These are phyloP conservation scores for Ostrea denselamellosa DNA, from an alignment of 1,140 invertebrate species.

Conservation along the genomic window DNA sequence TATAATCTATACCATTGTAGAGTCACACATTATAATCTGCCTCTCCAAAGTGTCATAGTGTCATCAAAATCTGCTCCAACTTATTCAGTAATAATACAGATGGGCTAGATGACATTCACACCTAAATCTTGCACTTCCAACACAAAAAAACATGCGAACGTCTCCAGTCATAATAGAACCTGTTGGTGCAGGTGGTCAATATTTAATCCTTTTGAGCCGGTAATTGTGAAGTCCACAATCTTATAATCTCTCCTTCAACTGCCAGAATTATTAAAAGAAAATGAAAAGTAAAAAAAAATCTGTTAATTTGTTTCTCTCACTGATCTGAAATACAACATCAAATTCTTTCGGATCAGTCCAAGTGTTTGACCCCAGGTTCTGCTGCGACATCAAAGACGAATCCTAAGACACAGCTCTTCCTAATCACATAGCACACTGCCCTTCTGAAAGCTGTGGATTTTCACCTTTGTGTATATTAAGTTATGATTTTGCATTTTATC, in stretches of 20 bases:
- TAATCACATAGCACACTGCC: not conserved
- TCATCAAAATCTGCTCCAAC: not conserved
- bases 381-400: not conserved
- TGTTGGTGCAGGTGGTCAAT: not conserved
- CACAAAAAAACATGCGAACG: not conserved
- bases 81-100: not conserved
- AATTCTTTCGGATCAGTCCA: not conserved
- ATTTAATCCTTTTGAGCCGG: not conserved
- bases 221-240: not conserved
- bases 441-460: conserved; percentile 3
- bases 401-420: not conserved
- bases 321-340: not conserved
- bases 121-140: not conserved
- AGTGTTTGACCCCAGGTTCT: not conserved
- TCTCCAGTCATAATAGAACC: conserved; percentile 15
- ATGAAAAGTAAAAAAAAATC: conserved; percentile 14
- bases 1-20: not conserved
- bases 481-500: conserved; percentile 40
- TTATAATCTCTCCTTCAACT: not conserved
- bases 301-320: not conserved
- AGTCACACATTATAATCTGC: conserved; percentile 2
- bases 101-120: not conserved
- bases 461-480: conserved; percentile 30
- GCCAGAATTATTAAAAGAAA: conserved; percentile 21
- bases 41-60: not conserved